These are phyloP conservation scores for Epsilonema sp. DNA, from an alignment of 2,888 invertebrate species.

Conservation along the genomic window DNA sequence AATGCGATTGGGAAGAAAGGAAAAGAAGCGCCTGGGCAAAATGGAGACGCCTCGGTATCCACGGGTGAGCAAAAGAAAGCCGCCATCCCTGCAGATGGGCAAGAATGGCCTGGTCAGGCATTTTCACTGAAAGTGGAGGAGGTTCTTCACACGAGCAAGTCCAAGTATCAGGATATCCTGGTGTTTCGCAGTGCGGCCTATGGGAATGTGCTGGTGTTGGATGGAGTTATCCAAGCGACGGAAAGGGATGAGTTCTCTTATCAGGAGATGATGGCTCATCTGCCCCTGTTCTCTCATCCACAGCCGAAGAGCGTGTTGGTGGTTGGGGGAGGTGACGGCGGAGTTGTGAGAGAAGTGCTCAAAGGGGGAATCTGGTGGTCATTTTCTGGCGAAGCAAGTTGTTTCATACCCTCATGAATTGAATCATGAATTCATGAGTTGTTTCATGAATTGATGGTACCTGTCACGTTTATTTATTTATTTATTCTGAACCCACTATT, in stretches of 20 bases:
- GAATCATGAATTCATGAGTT: too few species aligned
- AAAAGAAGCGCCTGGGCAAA: neutral
- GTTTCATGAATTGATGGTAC: too few species aligned
- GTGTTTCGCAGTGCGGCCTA: conserved; percentile 56
- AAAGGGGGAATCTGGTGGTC: too few species aligned
- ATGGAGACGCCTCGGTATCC: conserved; percentile 1
- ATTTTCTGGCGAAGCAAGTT: too few species aligned
- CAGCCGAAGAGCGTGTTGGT: conserved; percentile 72
- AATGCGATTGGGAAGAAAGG: neutral
- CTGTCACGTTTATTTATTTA: too few species aligned
- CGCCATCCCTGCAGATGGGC: conserved; percentile 16
- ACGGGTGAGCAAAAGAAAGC: too few species aligned
- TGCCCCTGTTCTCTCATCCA: conserved; percentile 74
- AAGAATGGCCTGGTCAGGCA: conserved; percentile 67
- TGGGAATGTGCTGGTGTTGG: conserved; percentile 67
- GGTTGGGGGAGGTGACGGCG: conserved; percentile 94
- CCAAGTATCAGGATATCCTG: conserved; percentile 61
- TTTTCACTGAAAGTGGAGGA: conserved; percentile 64
- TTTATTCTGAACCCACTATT: too few species aligned
- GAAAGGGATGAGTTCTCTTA: conserved; percentile 89
- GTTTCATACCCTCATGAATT: too few species aligned
- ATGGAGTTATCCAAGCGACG: conserved; percentile 90
- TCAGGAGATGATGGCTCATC: conserved; percentile 90
- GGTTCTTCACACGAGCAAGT: conserved; percentile 54
- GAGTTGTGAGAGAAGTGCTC: conserved; percentile 77